Conservation (phyloP, 2,113 vertebrate species). For the Hippocampus zosterae region DNA sequence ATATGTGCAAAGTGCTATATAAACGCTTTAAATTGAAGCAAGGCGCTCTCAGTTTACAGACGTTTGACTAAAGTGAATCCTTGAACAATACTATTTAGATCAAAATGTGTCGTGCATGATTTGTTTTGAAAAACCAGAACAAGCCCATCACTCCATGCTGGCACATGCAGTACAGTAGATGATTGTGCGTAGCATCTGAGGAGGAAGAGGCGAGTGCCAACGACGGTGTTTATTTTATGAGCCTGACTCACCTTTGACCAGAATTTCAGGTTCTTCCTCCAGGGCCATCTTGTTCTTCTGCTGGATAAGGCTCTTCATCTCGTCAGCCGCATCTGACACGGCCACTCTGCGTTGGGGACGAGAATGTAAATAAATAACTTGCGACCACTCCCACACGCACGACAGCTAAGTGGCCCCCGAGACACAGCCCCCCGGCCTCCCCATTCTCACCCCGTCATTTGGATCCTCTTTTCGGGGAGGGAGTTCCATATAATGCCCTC, state of each 20-base stretch:
- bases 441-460: constrained; percentile 1
- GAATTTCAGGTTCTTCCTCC: constrained; percentile 80
- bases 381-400: constrained; percentile 42
- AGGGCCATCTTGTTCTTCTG: constrained; percentile 77
- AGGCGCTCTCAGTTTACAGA: not conserved
- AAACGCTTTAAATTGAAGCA: not conserved
- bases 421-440: constrained; percentile 18
- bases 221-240: not conserved
- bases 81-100: no score
- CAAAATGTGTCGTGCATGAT: no score
- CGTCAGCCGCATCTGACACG: constrained; percentile 77
- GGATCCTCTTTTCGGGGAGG: constrained; percentile 13
- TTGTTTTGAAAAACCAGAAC: not conserved
- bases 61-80: no score
- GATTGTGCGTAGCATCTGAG: not conserved
- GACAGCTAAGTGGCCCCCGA: constrained; percentile 47
- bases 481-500: constrained; percentile 39
- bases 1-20: not conserved
- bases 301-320: constrained; percentile 86
- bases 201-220: not conserved
- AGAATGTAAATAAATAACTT: constrained; percentile 59
- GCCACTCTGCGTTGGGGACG: constrained; percentile 62
- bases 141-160: not conserved
- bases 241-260: constrained; percentile 83
- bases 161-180: not conserved